phyloP scores from a whole-genome alignment of 2,888 invertebrate genomes.

The Dromius quadrimaculatus region DNA sequence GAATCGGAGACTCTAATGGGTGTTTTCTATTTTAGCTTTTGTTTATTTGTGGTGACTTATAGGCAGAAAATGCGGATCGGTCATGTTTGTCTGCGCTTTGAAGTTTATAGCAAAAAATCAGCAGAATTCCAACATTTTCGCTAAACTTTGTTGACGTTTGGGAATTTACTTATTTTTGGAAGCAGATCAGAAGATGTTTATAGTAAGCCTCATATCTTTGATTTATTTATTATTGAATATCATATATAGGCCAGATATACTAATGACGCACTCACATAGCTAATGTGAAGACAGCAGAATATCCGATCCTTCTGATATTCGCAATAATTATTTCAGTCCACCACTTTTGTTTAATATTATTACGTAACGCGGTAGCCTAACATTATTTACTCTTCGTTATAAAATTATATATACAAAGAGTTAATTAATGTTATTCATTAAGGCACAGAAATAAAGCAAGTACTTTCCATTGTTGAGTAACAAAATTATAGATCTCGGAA shows the following conservation, averaged over 20 bases:
- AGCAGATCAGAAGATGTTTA: slow-evolving; percentile 5
- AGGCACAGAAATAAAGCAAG: slow-evolving; percentile 2
- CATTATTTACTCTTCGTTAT: neutral
- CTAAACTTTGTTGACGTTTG: neutral
- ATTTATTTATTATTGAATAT: no score
- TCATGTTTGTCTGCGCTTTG: neutral
- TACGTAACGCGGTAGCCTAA: no score
- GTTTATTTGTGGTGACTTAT: neutral
- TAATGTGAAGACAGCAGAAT: no score
- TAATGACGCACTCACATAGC: no score
- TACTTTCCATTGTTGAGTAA: slow-evolving; percentile 28
- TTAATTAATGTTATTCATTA: slow-evolving; percentile 23
- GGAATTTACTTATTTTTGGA: slow-evolving; percentile 8
- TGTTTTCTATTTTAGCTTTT: slow-evolving; percentile 1
- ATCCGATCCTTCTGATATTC: no score
- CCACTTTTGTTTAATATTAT: no score
- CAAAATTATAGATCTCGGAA: slow-evolving; percentile 22
- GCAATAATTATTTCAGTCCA: no score
- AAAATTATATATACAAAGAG: slow-evolving; percentile 1
- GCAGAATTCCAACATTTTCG: no score
- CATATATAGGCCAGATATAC: no score
- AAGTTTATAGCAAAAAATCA: no score
- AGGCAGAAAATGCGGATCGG: neutral
- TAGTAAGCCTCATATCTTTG: no score
- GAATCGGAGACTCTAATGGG: neutral